A percentile compares a stretch with the other conserved stretches of the same genome.
Conservation (phyloP, 2,888 invertebrate species). For the Euproctis similis region DNA sequence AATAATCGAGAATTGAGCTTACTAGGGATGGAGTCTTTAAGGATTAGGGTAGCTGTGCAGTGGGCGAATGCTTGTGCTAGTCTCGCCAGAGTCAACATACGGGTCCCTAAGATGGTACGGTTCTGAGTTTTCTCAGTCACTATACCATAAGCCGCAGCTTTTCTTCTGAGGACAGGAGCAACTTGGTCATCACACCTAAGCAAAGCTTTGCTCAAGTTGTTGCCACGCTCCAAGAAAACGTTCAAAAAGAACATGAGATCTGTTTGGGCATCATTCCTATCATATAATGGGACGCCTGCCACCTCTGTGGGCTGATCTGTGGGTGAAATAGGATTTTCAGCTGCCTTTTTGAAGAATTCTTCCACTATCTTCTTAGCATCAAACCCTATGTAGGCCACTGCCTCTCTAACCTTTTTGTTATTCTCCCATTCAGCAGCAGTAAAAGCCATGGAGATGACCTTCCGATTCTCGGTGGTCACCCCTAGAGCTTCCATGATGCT, state of each 20-base stretch:
- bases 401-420: conserved; percentile 1
- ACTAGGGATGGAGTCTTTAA: conserved; percentile 1
- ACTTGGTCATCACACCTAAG: conserved; percentile 1
- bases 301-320: not conserved
- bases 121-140: not conserved
- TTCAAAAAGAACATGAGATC: conserved; percentile 2
- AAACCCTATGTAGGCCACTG: not conserved
- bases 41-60: not conserved
- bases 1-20: not conserved
- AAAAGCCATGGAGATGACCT: not conserved
- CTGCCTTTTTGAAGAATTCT: not conserved
- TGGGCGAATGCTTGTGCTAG: not conserved
- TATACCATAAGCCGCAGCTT: not conserved
- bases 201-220: not conserved
- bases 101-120: not conserved
- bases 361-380: not conserved
- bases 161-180: not conserved
- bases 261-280: conserved; percentile 1
- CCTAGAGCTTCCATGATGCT: not conserved
- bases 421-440: not conserved
- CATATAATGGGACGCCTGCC: not conserved
- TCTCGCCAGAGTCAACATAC: not conserved
- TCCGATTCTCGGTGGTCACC: not conserved
- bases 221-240: conserved; percentile 1
- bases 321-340: not conserved